Conservation (phyloP, 2,113 vertebrate genomes). For the Colinus virginianus region DNA sequence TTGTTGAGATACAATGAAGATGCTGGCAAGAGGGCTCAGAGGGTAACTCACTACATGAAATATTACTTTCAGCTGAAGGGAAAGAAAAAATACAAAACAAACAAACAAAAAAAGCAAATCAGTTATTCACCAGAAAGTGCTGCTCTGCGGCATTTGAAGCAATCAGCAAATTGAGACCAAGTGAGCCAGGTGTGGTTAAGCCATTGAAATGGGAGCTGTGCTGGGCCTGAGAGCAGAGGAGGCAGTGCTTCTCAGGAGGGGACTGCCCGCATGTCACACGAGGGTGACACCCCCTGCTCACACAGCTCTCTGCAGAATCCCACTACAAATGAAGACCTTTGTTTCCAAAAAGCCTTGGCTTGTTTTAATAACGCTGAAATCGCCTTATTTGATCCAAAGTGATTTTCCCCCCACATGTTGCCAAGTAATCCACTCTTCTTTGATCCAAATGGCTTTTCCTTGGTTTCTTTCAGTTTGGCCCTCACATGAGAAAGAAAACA, state of each 20-base stretch:
- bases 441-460: conserved; percentile 4
- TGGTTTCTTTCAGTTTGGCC: conserved; percentile 7
- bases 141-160: background rate
- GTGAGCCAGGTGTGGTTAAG: background rate
- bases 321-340: background rate
- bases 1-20: conserved; percentile 16
- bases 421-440: conserved; percentile 11
- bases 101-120: background rate
- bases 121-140: background rate
- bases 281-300: background rate
- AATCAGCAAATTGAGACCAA: background rate
- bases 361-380: background rate
- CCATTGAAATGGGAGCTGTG: fast-evolving
- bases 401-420: background rate
- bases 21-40: background rate
- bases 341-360: background rate
- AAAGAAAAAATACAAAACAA: background rate
- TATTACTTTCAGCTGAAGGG: fast-evolving
- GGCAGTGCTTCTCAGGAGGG: background rate
- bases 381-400: background rate
- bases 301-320: background rate
- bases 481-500: background rate
- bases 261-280: background rate
- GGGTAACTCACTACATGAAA: background rate
- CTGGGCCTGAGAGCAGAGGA: background rate